A percentile compares a stretch with the other conserved stretches of the same genome.
Conservation (phyloP, 2,113 vertebrate species). For the Centropus unirufus region DNA sequence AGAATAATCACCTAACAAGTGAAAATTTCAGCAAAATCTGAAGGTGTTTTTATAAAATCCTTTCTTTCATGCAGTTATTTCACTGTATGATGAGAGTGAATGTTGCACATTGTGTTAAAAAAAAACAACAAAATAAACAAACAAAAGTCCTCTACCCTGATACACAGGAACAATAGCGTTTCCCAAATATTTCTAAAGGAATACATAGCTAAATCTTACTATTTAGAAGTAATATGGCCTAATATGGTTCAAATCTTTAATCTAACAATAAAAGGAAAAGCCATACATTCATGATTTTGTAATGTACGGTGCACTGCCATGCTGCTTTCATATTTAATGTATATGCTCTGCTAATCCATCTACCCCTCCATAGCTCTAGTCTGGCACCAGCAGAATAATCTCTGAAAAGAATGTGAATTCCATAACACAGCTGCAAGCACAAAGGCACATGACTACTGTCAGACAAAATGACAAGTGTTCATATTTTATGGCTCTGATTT, state of each 20-base stretch:
- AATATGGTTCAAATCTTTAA: background rate
- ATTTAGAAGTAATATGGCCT: background rate
- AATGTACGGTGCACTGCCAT: background rate
- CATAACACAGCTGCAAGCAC: slow-evolving; percentile 38
- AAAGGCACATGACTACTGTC: slow-evolving; percentile 29
- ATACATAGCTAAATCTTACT: background rate
- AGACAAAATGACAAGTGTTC: slow-evolving; percentile 49
- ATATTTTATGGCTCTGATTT: slow-evolving; percentile 36
- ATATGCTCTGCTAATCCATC: slow-evolving; percentile 48
- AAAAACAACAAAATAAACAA: background rate
- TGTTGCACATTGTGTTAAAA: background rate
- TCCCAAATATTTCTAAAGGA: background rate
- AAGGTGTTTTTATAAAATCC: background rate
- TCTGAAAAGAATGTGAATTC: slow-evolving; percentile 65
- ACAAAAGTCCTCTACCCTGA: background rate
- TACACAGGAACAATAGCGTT: background rate
- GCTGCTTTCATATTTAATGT: slow-evolving; percentile 42
- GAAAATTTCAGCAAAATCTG: background rate
- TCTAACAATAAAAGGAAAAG: background rate
- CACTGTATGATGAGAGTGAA: background rate
- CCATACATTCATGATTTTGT: background rate
- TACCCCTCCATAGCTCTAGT: slow-evolving; percentile 41
- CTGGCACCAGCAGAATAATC: slow-evolving; percentile 63
- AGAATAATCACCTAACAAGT: background rate
- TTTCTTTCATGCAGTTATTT: background rate